A percentile compares a stretch with the other conserved stretches of the same genome.
Conservation (phyloP, 1,140 invertebrate species). For the Subanguina moxae region DNA sequence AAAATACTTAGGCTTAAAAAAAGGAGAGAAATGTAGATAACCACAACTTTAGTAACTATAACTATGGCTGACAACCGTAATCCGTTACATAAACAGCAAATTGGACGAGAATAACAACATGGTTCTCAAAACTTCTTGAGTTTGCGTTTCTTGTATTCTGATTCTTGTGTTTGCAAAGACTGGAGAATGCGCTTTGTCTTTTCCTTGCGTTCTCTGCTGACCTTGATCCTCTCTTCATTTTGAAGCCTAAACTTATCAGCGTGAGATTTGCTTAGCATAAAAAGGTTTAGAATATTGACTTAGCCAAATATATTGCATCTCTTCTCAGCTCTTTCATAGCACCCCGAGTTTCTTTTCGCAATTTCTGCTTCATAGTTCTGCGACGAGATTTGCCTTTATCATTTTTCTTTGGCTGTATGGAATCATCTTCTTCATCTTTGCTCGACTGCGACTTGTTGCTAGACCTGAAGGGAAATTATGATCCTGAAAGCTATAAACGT, state of each 20-base stretch:
- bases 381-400: conserved; percentile 9
- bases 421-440: conserved; percentile 29
- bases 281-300: neutral
- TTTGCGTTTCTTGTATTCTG: conserved; percentile 31
- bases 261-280: neutral
- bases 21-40: no score
- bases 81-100: no score
- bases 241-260: conserved; percentile 15
- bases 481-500: no score
- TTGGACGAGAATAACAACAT: no score
- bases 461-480: no score
- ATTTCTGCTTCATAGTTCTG: conserved; percentile 20
- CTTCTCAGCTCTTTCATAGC: conserved; percentile 27
- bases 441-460: conserved; percentile 1
- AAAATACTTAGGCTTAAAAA: no score
- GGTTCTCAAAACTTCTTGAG: conserved; percentile 20
- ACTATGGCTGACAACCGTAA: no score
- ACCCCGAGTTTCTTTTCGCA: conserved; percentile 20
- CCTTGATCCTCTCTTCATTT: conserved; percentile 19
- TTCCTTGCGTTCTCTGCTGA: conserved; percentile 17
- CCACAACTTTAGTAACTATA: no score
- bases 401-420: conserved; percentile 10
- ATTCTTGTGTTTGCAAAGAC: conserved; percentile 29
- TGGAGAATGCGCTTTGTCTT: conserved; percentile 33
- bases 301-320: conserved; percentile 27